Conservation (phyloP, 2,888 invertebrate genomes). For the Acronicta aceris region DNA sequence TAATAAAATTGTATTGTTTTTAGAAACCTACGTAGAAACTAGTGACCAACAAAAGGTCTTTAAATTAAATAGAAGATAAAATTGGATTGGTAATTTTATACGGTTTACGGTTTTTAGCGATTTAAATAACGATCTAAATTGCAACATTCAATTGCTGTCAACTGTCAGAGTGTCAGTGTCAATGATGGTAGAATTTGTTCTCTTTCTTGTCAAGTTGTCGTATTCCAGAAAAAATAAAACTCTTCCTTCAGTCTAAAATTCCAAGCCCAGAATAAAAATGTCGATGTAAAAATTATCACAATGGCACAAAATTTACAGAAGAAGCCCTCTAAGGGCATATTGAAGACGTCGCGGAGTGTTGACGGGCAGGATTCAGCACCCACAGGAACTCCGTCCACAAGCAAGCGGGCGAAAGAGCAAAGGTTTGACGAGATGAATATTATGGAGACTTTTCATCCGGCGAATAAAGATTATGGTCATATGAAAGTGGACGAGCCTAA, state of each 20-base stretch:
- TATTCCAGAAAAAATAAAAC: conserved; percentile 55
- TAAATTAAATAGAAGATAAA: too few relatives aligned
- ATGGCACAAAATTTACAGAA: conserved; percentile 95
- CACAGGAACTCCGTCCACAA: conserved; percentile 77
- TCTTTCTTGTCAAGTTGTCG: conserved; percentile 46
- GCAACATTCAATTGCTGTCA: conserved; percentile 1
- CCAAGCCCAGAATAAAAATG: conserved; percentile 62
- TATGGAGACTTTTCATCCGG: conserved; percentile 98
- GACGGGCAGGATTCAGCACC: conserved; percentile 89
- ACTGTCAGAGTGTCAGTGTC: conserved; percentile 34
- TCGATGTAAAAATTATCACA: conserved; percentile 59
- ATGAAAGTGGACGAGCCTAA: conserved; percentile 99
- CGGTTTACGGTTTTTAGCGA: too few relatives aligned
- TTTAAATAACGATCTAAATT: too few relatives aligned
- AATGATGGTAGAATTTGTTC: conserved; percentile 42
- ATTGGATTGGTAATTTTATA: too few relatives aligned
- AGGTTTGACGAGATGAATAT: conserved; percentile 99
- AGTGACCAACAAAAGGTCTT: too few relatives aligned
- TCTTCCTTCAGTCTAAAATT: conserved; percentile 51
- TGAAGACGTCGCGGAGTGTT: conserved; percentile 97
- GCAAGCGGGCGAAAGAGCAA: conserved; percentile 90
- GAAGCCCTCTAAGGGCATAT: conserved; percentile 96
- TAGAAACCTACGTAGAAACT: too few relatives aligned
- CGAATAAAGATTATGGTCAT: conserved; percentile 99
- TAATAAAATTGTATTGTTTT: too few relatives aligned